phyloP scores from a whole-genome alignment of 2,113 vertebrate species.

The Bostrychus sinensis region DNA sequence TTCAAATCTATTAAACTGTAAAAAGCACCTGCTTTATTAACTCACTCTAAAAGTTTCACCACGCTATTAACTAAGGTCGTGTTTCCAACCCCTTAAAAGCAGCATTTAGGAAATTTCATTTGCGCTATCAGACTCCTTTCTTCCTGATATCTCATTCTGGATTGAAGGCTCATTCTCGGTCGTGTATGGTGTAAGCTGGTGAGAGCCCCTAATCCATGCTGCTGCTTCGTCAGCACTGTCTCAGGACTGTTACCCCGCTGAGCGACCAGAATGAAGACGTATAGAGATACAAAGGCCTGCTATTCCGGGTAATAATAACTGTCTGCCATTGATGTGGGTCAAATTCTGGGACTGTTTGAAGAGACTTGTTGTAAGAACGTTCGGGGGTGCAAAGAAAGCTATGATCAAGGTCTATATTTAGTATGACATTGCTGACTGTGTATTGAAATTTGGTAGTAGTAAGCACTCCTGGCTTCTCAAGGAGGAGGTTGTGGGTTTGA shows the following conservation, averaged over 20 bases:
- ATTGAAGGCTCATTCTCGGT: no score
- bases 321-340: neutral
- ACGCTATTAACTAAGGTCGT: neutral
- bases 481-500: no score
- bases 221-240: slow-evolving; percentile 1
- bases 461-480: no score
- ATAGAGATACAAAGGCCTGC: neutral
- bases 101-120: slow-evolving; percentile 1
- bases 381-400: neutral
- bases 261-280: neutral
- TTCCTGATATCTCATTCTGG: neutral
- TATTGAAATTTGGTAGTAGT: no score
- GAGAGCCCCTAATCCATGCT: neutral
- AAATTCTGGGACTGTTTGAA: neutral
- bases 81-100: neutral
- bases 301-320: neutral
- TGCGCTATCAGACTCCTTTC: neutral
- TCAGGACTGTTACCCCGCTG: neutral
- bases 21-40: neutral
- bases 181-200: neutral
- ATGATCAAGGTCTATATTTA: neutral
- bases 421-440: no score
- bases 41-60: neutral
- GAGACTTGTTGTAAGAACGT: neutral
- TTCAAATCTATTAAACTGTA: neutral